Evolutionary conservation across 2,113 vertebrate genomes (phyloP).

Genomic region (Lates calcarifer): DNA sequence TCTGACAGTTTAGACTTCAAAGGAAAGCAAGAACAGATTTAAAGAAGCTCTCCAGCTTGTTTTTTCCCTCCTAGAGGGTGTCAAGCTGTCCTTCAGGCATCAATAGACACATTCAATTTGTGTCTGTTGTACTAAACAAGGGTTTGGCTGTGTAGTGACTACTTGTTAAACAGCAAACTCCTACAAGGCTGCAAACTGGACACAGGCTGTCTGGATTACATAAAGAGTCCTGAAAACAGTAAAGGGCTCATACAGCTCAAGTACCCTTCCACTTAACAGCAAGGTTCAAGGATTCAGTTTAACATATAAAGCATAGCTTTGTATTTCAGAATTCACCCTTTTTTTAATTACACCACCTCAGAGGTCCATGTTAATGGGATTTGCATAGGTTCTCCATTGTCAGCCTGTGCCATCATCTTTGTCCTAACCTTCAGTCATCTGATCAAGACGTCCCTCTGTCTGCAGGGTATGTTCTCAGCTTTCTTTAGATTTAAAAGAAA

Average conservation of each 20-base stretch:
- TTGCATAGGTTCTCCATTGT: slow-evolving; percentile 16
- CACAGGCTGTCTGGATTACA: slow-evolving; percentile 28
- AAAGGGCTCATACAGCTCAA: neutral
- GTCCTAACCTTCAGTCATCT: slow-evolving; percentile 8
- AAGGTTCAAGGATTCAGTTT: neutral
- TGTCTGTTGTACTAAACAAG: slow-evolving; percentile 58
- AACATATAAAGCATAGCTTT: neutral
- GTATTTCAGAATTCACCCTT: slow-evolving; percentile 6
- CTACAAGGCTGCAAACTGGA: slow-evolving; percentile 31
- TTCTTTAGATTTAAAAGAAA: neutral
- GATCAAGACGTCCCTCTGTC: neutral
- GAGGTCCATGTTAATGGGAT: neutral
- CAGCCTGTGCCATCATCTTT: neutral
- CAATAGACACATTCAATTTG: slow-evolving; percentile 64
- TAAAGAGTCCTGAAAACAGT: slow-evolving; percentile 12
- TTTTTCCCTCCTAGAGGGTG: slow-evolving; percentile 60
- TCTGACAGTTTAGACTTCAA: slow-evolving; percentile 74
- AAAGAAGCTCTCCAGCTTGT: slow-evolving; percentile 55
- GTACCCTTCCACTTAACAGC: neutral
- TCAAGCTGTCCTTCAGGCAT: slow-evolving; percentile 77
- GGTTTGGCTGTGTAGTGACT: slow-evolving; percentile 54
- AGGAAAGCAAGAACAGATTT: slow-evolving; percentile 63
- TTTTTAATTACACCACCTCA: neutral
- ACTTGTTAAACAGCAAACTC: slow-evolving; percentile 62
- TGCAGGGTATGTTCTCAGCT: neutral